These are phyloP conservation scores for Danionella dracula DNA, from an alignment of 2,797 vertebrate genomes.

Conservation along the genomic window DNA sequence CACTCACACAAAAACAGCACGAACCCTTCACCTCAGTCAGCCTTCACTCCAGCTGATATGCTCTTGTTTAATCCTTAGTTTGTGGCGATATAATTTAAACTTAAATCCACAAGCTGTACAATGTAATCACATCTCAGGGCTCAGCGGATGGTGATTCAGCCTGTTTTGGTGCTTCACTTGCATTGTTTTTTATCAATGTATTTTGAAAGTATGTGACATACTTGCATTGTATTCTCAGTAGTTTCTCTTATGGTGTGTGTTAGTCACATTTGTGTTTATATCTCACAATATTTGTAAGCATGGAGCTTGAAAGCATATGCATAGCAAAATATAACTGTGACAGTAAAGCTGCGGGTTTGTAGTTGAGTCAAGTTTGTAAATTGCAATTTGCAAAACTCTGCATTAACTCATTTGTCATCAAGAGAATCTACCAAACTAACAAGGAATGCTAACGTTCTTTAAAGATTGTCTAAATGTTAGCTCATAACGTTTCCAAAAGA, in stretches of 20 bases:
- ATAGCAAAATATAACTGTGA: not conserved
- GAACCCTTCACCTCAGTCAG: not conserved
- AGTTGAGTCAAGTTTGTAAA: too few species aligned
- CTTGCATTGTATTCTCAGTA: not conserved
- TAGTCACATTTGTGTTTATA: too few species aligned
- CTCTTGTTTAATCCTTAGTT: conserved; percentile 2
- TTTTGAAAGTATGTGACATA: not conserved
- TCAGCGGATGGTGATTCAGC: conserved; percentile 5
- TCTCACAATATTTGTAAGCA: not conserved
- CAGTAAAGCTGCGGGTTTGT: too few species aligned
- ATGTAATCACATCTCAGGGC: conserved; percentile 24
- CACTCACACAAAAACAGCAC: not conserved
- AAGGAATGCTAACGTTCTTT: too few species aligned
- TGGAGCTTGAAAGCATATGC: conserved; percentile 1
- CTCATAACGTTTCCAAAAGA: too few species aligned
- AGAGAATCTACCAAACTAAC: too few species aligned
- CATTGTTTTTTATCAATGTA: not conserved
- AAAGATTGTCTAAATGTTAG: too few species aligned
- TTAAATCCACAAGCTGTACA: not conserved
- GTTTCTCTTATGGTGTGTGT: not conserved
- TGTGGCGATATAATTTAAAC: not conserved
- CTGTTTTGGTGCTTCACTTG: conserved; percentile 11
- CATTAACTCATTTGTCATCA: too few species aligned
- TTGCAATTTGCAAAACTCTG: too few species aligned
- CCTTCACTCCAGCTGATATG: not conserved